Percentiles rank a stretch among this genome's conserved stretches.
These are phyloP conservation scores for Oncopodura yosiiana DNA, from an alignment of 1,140 invertebrate genomes.

Conservation along the genomic window DNA sequence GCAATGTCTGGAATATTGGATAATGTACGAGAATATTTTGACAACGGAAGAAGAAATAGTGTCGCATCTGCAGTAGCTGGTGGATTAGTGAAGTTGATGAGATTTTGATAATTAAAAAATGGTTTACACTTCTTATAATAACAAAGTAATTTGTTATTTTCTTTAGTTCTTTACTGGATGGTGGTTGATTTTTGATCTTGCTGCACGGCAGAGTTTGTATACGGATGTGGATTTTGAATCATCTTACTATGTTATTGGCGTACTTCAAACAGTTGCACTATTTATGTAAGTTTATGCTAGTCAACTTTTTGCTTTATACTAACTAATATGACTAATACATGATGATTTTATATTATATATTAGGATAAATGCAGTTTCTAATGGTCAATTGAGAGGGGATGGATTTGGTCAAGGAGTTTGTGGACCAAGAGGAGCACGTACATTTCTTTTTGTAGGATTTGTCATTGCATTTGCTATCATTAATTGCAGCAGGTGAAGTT, in stretches of 20 bases:
- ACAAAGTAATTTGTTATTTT: slow-evolving; percentile 38
- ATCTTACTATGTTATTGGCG: slow-evolving; percentile 86
- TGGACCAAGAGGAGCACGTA: slow-evolving; percentile 73
- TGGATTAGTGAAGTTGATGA: slow-evolving; percentile 56
- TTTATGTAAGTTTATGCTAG: slow-evolving; percentile 62
- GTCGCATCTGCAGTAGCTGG: slow-evolving; percentile 72
- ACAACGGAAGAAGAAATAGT: slow-evolving; percentile 64
- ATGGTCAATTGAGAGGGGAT: slow-evolving; percentile 82
- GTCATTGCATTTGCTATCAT: slow-evolving; percentile 87
- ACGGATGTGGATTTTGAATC: slow-evolving; percentile 51
- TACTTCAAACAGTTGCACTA: slow-evolving; percentile 84
- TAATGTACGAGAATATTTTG: slow-evolving; percentile 56
- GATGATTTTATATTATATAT: too few species aligned
- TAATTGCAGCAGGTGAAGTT: slow-evolving; percentile 93
- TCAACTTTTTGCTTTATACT: neutral
- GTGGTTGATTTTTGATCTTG: slow-evolving; percentile 96
- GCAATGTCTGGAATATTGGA: too few species aligned
- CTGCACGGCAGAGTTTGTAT: slow-evolving; percentile 62
- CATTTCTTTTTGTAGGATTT: slow-evolving; percentile 96
- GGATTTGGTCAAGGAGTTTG: slow-evolving; percentile 75
- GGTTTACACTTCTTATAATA: slow-evolving; percentile 34
- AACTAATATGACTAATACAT: too few species aligned
- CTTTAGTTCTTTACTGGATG: slow-evolving; percentile 88
- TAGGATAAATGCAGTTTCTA: slow-evolving; percentile 92
- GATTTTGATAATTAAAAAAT: slow-evolving; percentile 9